Evolutionary conservation across 1,140 invertebrate species (phyloP).

Genomic region (Brachionus plicatilis): DNA sequence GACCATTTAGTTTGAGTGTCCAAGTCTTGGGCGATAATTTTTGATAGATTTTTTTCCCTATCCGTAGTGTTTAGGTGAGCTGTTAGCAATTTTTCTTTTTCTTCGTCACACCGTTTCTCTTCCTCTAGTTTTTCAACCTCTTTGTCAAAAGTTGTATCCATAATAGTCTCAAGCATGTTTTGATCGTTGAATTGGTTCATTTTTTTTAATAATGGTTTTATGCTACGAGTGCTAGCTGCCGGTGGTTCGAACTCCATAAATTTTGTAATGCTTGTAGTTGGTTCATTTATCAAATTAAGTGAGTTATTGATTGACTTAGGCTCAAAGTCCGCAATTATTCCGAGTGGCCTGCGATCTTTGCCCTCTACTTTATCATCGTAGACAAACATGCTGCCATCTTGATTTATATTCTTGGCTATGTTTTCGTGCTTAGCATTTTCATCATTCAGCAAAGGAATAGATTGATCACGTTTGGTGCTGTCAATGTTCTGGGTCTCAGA

Average conservation of each 20-base stretch:
- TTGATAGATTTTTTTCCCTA: not conserved
- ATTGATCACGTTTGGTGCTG: not conserved
- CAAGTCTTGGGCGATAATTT: not conserved
- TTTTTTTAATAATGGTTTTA: not conserved
- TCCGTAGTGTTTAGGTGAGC: not conserved
- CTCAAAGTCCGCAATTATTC: not conserved
- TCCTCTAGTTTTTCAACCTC: not conserved
- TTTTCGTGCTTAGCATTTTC: not conserved
- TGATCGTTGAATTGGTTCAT: not conserved
- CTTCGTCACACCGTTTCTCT: not conserved
- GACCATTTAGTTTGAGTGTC: constrained; percentile 17
- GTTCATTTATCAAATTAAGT: not conserved
- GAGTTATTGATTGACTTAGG: not conserved
- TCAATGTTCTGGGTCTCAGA: not conserved
- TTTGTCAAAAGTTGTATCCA: constrained; percentile 14
- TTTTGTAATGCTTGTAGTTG: not conserved
- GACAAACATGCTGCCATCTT: constrained; percentile 23
- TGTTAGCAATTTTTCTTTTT: constrained; percentile 7
- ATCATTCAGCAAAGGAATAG: not conserved
- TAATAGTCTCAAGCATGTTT: constrained; percentile 9
- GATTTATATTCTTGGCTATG: not conserved
- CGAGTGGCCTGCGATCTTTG: constrained; percentile 14
- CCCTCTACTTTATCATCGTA: not conserved
- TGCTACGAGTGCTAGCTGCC: constrained; percentile 6
- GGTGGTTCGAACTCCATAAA: constrained; percentile 24